Base-by-base conservation (phyloP, 2,113 vertebrate genomes). In the Mugil cephalus region DNA sequence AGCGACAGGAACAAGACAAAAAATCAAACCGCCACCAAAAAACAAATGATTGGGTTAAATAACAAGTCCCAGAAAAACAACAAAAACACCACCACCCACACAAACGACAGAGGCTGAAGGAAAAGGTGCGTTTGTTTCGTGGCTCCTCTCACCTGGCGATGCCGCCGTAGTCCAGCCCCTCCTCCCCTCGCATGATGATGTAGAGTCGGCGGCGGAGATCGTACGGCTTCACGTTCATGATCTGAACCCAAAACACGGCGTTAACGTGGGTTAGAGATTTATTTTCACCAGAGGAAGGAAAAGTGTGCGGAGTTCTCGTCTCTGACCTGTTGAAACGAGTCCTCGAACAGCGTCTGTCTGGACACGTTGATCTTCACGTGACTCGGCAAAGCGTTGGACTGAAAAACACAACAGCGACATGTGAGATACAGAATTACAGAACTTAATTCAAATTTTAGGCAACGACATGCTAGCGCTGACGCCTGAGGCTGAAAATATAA, bases 151-250 rank as follows among this genome's bases (percentile, higher is more conserved):
- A 97, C 98, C 98, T 96, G 82, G 97, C 98, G 0, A 99, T 98
- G 77, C 97, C 98, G 0, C 98, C 98, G 0, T 99, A 99, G 87
- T 99, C 98, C 87, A 99, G 94, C 45, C 98, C 98, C 90, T 99
- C 98, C 93, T 99, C 97, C 12, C 98, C 98, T 0, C 97, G 95
- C 97, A 99, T 99, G 77, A 99, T 99, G 90, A 99, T 97, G 93
- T 99, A 98, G 14, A 99, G 95, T 59, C 98, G 94, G 47, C 97
- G 95, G 6, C 97, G 96, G 18, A 99, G 94, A 83, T 99, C 98
- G 0, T 99, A 99, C 0, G 97, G 95, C 84, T 99, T 99, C 96
- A 99, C 99, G 77, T 98, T 98, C 98, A 99, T 99, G 87, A 99
- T 99, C 98, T 99, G 88, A 43, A 48, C 52, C 75, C 51, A 47